These are phyloP conservation scores for Mycogona germanica DNA, from an alignment of 2,888 invertebrate species.

Conservation along the genomic window DNA sequence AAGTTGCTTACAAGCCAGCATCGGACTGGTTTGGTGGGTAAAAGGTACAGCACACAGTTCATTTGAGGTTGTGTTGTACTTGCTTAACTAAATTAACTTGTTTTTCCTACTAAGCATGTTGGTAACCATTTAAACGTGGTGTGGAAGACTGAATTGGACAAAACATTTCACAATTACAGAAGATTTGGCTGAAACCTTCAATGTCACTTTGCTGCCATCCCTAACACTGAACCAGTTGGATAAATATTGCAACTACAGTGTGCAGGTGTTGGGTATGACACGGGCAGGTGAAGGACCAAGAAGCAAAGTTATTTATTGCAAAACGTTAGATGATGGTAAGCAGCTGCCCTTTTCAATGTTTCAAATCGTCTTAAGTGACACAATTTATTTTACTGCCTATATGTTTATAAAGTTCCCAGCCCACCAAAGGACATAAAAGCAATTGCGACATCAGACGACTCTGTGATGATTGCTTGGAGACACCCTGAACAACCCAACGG, in stretches of 20 bases:
- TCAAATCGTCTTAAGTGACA: neutral
- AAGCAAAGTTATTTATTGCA: constrained; percentile 61
- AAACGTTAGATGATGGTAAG: constrained; percentile 71
- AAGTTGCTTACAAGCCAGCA: constrained; percentile 16
- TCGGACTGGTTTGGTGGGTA: constrained; percentile 13
- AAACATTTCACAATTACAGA: constrained; percentile 4
- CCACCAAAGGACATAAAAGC: constrained; percentile 88
- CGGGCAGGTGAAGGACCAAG: constrained; percentile 71
- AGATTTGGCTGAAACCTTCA: constrained; percentile 13
- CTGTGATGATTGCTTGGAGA: constrained; percentile 88
- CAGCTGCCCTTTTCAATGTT: too few relatives aligned
- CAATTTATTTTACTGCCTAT: neutral
- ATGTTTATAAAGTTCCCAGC: constrained; percentile 94
- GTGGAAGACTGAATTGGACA: too few relatives aligned
- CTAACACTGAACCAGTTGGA: constrained; percentile 38
- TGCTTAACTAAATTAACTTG: too few relatives aligned
- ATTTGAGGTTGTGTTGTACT: neutral
- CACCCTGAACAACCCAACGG: constrained; percentile 88
- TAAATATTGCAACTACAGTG: constrained; percentile 77
- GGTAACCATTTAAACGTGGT: too few relatives aligned
- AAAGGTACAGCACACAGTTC: neutral
- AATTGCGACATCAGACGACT: constrained; percentile 78
- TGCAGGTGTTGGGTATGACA: constrained; percentile 71
- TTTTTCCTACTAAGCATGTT: too few relatives aligned
- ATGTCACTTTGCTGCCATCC: constrained; percentile 7